These are phyloP conservation scores for Platysternon megacephalum DNA, from an alignment of 2,113 vertebrate species.

Conservation along the genomic window DNA sequence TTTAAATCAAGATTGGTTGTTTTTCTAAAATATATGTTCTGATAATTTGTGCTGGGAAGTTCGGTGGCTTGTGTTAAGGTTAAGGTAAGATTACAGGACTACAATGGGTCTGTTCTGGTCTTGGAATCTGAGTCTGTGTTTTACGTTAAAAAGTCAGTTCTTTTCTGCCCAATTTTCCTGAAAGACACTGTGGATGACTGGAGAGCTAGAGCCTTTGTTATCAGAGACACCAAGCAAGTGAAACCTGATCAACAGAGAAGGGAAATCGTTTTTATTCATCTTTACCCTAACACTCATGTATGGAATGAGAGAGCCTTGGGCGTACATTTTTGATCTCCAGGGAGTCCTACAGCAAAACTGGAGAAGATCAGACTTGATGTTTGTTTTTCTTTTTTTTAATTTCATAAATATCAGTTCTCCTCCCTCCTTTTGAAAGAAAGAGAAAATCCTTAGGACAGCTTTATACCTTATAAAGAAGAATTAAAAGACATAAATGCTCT, in stretches of 20 bases:
- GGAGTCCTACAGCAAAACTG: not conserved
- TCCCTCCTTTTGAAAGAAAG: not conserved
- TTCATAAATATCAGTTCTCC: not conserved
- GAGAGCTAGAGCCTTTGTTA: not conserved
- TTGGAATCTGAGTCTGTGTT: fast-evolving
- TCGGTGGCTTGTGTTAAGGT: not conserved
- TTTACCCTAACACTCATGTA: not conserved
- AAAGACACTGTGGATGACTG: not conserved
- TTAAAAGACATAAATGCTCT: not conserved
- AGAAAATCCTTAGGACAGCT: not conserved
- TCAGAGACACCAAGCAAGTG: not conserved
- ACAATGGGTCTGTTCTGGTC: not conserved
- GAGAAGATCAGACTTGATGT: not conserved
- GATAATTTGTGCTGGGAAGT: not conserved
- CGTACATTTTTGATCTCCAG: not conserved
- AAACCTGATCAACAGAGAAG: not conserved
- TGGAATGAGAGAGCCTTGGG: not conserved
- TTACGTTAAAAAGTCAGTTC: not conserved
- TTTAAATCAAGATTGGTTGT: not conserved
- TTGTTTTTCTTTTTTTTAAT: not conserved
- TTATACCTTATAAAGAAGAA: not conserved
- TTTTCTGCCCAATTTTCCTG: not conserved
- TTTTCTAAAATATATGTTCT: not conserved
- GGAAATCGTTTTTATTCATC: fast-evolving
- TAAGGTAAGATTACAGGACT: not conserved